phyloP scores from a whole-genome alignment of 2,888 invertebrate genomes.

The Eupithecia inturbata region DNA sequence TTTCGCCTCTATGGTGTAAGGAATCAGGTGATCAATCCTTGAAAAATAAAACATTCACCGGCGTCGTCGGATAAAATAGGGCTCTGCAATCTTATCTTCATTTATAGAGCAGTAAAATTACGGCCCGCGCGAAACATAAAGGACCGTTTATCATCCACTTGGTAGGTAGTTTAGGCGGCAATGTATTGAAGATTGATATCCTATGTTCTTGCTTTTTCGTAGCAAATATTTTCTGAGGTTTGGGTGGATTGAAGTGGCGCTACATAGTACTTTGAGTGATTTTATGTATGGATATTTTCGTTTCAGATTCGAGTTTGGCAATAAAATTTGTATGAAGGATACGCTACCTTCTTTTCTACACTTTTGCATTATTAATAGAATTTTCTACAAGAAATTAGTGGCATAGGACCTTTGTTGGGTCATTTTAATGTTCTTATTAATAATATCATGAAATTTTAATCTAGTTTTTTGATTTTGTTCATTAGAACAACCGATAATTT shows the following conservation, averaged over 20 bases:
- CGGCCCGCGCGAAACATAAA: constrained; percentile 71
- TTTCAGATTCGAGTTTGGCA: too few species aligned
- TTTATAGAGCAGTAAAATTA: constrained; percentile 80
- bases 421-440: too few species aligned
- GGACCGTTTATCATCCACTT: constrained; percentile 75
- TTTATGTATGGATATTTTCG: neutral
- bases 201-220: constrained; percentile 54
- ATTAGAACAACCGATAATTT: neutral
- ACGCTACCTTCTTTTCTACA: too few species aligned
- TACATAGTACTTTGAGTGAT: neutral
- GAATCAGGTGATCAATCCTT: constrained; percentile 55
- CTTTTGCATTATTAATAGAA: too few species aligned
- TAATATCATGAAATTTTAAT: too few species aligned
- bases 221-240: constrained; percentile 48
- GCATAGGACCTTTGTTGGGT: too few species aligned
- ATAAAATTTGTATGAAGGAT: too few species aligned
- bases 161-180: constrained; percentile 68
- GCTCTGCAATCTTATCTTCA: constrained; percentile 73
- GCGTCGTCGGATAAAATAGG: constrained; percentile 66
- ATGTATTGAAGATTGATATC: constrained; percentile 76
- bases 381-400: too few species aligned
- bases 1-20: constrained; percentile 32
- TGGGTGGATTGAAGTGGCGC: constrained; percentile 13
- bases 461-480: neutral
- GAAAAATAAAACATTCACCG: constrained; percentile 65